Conservation (phyloP, 1,140 invertebrate genomes). For the Drosophila fuyamai region DNA sequence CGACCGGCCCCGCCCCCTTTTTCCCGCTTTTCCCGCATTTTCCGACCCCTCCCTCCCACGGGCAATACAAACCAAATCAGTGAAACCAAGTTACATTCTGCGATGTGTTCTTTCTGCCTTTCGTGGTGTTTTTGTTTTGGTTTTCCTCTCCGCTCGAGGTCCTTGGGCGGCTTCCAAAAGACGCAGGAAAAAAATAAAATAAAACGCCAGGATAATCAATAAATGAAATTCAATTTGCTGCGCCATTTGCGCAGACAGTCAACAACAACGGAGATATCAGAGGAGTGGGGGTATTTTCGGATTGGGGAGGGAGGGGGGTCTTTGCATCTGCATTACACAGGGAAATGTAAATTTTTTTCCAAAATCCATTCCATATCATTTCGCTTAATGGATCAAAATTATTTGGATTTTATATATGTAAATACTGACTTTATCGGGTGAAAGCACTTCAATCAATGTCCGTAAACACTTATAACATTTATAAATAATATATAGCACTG, state of each 20-base stretch:
- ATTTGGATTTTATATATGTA: too few relatives aligned
- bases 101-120: slow-evolving; percentile 33
- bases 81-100: slow-evolving; percentile 57
- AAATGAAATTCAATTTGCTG: slow-evolving; percentile 83
- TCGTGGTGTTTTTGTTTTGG: slow-evolving; percentile 13
- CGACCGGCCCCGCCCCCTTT: slow-evolving; percentile 5
- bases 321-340: slow-evolving; percentile 28
- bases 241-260: slow-evolving; percentile 80
- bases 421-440: too few relatives aligned
- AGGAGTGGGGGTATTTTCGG: slow-evolving; percentile 1
- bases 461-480: too few relatives aligned
- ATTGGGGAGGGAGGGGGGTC: too few relatives aligned
- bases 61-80: slow-evolving; percentile 56
- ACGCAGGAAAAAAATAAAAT: slow-evolving; percentile 61
- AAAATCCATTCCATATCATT: background rate
- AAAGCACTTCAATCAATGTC: too few relatives aligned
- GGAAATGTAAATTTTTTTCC: background rate
- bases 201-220: slow-evolving; percentile 82
- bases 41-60: background rate
- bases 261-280: slow-evolving; percentile 33
- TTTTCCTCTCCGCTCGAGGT: slow-evolving; percentile 29
- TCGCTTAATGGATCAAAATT: too few relatives aligned
- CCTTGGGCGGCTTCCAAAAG: slow-evolving; percentile 43
- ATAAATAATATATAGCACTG: too few relatives aligned
- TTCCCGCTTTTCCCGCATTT: background rate